Conservation (phyloP, 1,140 invertebrate species). For the Sitodiplosis mosellana region DNA sequence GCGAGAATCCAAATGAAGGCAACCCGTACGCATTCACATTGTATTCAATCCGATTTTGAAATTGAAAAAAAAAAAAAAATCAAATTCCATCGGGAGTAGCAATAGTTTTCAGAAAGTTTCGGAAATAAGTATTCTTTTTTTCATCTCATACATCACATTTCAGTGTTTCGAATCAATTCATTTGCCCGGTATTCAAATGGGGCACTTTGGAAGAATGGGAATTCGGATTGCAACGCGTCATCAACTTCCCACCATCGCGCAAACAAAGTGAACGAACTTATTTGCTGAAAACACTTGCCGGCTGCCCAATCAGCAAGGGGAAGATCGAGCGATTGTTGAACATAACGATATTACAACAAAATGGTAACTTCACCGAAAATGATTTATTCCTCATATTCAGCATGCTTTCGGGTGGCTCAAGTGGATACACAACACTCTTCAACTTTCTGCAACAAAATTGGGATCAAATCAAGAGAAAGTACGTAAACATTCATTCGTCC, state of each 20-base stretch:
- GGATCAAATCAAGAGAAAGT: conserved; percentile 41
- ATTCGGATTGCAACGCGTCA: conserved; percentile 51
- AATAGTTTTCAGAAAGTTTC: too few relatives aligned
- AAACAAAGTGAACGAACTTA: conserved; percentile 52
- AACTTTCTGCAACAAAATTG: conserved; percentile 46
- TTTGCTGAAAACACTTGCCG: conserved; percentile 50
- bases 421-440: conserved; percentile 47
- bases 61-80: not conserved
- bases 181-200: conserved; percentile 61
- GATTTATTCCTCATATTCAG: conserved; percentile 52
- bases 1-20: conserved; percentile 43
- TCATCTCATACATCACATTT: conserved; percentile 6
- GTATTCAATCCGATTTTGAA: not conserved
- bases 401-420: conserved; percentile 42
- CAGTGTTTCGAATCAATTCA: conserved; percentile 48
- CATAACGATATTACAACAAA: conserved; percentile 40
- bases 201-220: conserved; percentile 57
- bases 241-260: conserved; percentile 45
- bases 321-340: conserved; percentile 50
- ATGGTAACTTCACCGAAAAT: conserved; percentile 48
- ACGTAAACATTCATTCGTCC: conserved; percentile 3
- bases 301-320: conserved; percentile 43
- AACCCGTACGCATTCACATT: conserved; percentile 48
- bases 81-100: too few relatives aligned
- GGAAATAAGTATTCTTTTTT: too few relatives aligned